These are phyloP conservation scores for Tachystola acroxantha DNA, from an alignment of 2,888 invertebrate genomes.

Conservation along the genomic window DNA sequence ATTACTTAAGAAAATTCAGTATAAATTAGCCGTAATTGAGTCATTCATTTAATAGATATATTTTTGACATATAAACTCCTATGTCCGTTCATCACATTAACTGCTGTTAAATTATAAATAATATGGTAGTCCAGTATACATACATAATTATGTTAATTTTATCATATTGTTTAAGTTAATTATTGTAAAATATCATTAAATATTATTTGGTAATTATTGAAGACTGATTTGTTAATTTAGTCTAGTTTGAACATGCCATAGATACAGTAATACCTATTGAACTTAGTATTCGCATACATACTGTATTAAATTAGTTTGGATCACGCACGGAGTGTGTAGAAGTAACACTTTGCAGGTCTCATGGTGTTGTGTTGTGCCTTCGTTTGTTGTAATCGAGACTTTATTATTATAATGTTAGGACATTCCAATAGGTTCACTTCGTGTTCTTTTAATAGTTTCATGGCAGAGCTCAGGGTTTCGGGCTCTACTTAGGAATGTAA, in stretches of 20 bases:
- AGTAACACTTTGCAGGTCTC: slow-evolving; percentile 56
- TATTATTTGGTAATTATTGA: slow-evolving; percentile 70
- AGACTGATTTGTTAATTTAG: slow-evolving; percentile 79
- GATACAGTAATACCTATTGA: slow-evolving; percentile 50
- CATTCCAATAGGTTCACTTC: slow-evolving; percentile 63
- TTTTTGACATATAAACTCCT: too few species aligned
- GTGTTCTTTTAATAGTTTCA: slow-evolving; percentile 17
- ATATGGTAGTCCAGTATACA: slow-evolving; percentile 7
- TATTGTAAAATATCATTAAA: slow-evolving; percentile 37
- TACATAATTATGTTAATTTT: slow-evolving; percentile 28
- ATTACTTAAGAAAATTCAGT: slow-evolving; percentile 1
- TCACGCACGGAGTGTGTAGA: slow-evolving; percentile 54
- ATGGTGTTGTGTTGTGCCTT: slow-evolving; percentile 76
- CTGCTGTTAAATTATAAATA: neutral
- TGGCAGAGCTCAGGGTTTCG: slow-evolving; percentile 1
- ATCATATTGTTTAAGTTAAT: slow-evolving; percentile 46
- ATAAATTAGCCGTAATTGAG: neutral
- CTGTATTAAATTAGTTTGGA: slow-evolving; percentile 38
- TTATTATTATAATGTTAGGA: slow-evolving; percentile 30
- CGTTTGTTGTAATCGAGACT: slow-evolving; percentile 56
- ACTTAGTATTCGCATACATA: slow-evolving; percentile 51
- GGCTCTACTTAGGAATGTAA: slow-evolving; percentile 1
- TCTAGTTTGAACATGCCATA: slow-evolving; percentile 78
- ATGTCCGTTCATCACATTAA: too few species aligned
- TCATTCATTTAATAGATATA: slow-evolving; percentile 4